A percentile compares a stretch with the other conserved stretches of the same genome.
These are phyloP conservation scores for Sebastes hubbsi DNA, from an alignment of 2,797 vertebrate genomes.

Conservation along the genomic window DNA sequence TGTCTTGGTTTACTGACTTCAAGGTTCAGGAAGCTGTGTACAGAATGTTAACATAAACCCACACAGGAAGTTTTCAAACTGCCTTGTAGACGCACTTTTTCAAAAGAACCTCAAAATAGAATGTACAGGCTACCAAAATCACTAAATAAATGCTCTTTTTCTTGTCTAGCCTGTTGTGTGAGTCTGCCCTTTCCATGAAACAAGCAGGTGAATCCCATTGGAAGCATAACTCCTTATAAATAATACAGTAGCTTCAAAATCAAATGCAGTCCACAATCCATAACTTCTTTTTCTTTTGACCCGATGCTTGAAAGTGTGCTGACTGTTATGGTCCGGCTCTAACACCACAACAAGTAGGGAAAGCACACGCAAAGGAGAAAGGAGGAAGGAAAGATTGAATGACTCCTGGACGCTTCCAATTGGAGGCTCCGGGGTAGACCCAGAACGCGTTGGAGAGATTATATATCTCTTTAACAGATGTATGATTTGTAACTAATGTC, in stretches of 20 bases:
- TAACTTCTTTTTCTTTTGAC: neutral
- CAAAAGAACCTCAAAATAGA: conserved; percentile 13
- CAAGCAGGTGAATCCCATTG: conserved; percentile 10
- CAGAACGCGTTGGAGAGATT: too few species aligned
- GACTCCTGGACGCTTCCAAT: too few species aligned
- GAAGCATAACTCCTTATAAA: conserved; percentile 1
- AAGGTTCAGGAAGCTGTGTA: conserved; percentile 12
- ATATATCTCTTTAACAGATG: too few species aligned
- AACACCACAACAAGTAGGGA: neutral
- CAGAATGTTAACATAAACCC: conserved; percentile 13
- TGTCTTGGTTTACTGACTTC: conserved; percentile 6
- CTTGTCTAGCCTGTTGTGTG: neutral
- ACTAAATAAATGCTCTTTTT: neutral
- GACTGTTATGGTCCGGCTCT: too few species aligned
- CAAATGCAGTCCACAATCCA: neutral
- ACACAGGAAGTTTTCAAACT: conserved; percentile 26
- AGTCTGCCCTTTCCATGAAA: neutral
- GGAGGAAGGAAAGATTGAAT: too few species aligned
- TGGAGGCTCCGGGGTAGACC: too few species aligned
- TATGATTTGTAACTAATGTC: too few species aligned
- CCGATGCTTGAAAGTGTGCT: neutral
- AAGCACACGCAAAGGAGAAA: neutral
- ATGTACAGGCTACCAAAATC: conserved; percentile 6
- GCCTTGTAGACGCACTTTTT: conserved; percentile 17
- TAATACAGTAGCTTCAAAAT: neutral